A percentile compares a stretch with the other conserved stretches of the same genome.
These are phyloP conservation scores for Potamilus streckersoni DNA, from an alignment of 1,140 invertebrate species.

Conservation along the genomic window DNA sequence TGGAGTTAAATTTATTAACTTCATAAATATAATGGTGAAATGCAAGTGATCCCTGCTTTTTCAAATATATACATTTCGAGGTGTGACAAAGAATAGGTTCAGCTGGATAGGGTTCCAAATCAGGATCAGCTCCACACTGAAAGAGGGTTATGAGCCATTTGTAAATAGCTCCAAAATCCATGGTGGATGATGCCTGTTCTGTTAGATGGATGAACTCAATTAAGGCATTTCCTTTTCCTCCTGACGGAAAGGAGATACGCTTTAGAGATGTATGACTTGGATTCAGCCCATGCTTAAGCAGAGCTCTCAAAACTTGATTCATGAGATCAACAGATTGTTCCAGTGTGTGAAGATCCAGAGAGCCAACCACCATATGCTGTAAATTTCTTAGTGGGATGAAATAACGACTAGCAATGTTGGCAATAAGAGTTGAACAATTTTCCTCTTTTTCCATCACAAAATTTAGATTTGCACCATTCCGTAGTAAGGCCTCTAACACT, in stretches of 20 bases:
- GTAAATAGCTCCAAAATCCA: slow-evolving; percentile 53
- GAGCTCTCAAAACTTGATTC: slow-evolving; percentile 39
- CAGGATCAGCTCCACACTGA: slow-evolving; percentile 64
- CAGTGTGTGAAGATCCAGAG: slow-evolving; percentile 11
- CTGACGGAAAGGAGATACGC: slow-evolving; percentile 36
- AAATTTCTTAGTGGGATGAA: slow-evolving; percentile 24
- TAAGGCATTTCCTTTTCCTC: slow-evolving; percentile 53
- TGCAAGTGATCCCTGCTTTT: slow-evolving; percentile 57
- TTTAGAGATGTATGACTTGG: slow-evolving; percentile 50
- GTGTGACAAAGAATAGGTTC: slow-evolving; percentile 65
- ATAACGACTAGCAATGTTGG: slow-evolving; percentile 44
- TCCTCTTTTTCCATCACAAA: slow-evolving; percentile 37
- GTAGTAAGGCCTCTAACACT: slow-evolving; percentile 43
- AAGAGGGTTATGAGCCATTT: slow-evolving; percentile 58
- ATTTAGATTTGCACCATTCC: slow-evolving; percentile 54
- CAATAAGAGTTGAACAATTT: slow-evolving; percentile 45
- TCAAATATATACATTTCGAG: slow-evolving; percentile 64
- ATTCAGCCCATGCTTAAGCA: slow-evolving; percentile 58
- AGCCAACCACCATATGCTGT: not conserved
- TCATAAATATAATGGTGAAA: slow-evolving; percentile 59
- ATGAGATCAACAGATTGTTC: slow-evolving; percentile 44
- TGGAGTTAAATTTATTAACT: slow-evolving; percentile 39
- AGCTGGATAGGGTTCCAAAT: slow-evolving; percentile 62
- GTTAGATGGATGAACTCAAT: slow-evolving; percentile 59
- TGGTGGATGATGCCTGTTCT: slow-evolving; percentile 24